phyloP scores from a whole-genome alignment of 2,888 invertebrate species.

The Tachina fera region DNA sequence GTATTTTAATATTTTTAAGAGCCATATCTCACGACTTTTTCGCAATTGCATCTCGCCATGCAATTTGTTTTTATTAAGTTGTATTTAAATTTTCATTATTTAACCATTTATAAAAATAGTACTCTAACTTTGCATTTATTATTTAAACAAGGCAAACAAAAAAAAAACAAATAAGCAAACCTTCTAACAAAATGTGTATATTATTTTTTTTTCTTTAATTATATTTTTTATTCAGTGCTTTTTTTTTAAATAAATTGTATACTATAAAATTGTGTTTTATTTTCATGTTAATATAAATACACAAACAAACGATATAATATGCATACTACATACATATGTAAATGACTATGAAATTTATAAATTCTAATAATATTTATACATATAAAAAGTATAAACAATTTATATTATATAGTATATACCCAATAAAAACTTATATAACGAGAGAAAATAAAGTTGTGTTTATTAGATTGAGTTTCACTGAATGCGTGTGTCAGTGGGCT shows the following conservation, averaged over 20 bases:
- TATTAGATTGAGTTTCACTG: no score
- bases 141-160: conserved; percentile 14
- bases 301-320: conserved; percentile 1
- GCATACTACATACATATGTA: conserved; percentile 1
- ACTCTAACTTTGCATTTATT: conserved; percentile 69
- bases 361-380: conserved; percentile 39
- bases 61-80: background rate
- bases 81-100: conserved; percentile 14
- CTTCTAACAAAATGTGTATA: conserved; percentile 50
- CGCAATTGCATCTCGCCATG: background rate
- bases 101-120: conserved; percentile 51
- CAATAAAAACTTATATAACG: conserved; percentile 20
- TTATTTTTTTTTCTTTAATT: conserved; percentile 61
- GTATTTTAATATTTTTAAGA: conserved; percentile 37
- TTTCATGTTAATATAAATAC: conserved; percentile 12
- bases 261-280: conserved; percentile 45
- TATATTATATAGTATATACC: conserved; percentile 28
- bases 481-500: no score
- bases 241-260: conserved; percentile 59
- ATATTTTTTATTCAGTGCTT: conserved; percentile 39
- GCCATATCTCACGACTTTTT: conserved; percentile 52
- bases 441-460: background rate
- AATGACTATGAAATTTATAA: conserved; percentile 21
- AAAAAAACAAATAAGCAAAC: conserved; percentile 24
- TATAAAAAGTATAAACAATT: conserved; percentile 2